These are phyloP conservation scores for Sebastes melanostomus DNA, from an alignment of 2,797 vertebrate species.

Conservation along the genomic window DNA sequence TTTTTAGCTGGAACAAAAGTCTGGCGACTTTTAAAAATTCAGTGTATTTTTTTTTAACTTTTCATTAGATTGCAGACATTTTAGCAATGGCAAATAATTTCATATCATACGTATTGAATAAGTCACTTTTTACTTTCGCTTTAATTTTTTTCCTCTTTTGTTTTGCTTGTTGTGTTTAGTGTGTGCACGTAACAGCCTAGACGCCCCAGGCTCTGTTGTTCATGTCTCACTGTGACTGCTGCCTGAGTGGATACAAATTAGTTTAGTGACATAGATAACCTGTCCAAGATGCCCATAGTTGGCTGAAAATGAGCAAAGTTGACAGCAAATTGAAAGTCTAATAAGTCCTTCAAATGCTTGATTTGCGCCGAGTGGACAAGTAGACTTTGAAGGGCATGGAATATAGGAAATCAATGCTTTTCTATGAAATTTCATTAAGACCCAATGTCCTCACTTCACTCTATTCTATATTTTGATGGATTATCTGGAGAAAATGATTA, in stretches of 20 bases:
- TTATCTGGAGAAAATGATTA: slow-evolving; percentile 88
- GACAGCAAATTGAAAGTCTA: slow-evolving; percentile 96
- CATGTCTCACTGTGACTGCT: slow-evolving; percentile 88
- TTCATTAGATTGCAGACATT: neutral
- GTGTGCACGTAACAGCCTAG: slow-evolving; percentile 40
- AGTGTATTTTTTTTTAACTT: neutral
- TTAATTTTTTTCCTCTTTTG: neutral
- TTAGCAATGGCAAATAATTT: neutral
- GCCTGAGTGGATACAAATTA: slow-evolving; percentile 93
- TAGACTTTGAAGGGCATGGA: slow-evolving; percentile 89
- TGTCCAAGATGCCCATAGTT: slow-evolving; percentile 90
- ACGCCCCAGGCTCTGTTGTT: slow-evolving; percentile 69
- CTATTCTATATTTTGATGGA: slow-evolving; percentile 96
- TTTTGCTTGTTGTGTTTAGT: slow-evolving; percentile 33
- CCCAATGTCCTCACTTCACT: slow-evolving; percentile 87
- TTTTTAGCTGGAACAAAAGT: neutral
- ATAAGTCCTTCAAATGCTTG: slow-evolving; percentile 95
- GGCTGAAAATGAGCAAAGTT: slow-evolving; percentile 95
- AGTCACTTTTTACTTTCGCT: neutral
- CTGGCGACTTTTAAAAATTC: neutral
- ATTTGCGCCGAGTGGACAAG: slow-evolving; percentile 87
- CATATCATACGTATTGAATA: neutral
- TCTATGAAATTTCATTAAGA: slow-evolving; percentile 96
- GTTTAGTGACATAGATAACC: slow-evolving; percentile 93
- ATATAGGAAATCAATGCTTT: slow-evolving; percentile 96